A percentile compares a stretch with the other conserved stretches of the same genome.
phyloP scores from a whole-genome alignment of 2,888 invertebrate species.

The Phaonia tiefii region DNA sequence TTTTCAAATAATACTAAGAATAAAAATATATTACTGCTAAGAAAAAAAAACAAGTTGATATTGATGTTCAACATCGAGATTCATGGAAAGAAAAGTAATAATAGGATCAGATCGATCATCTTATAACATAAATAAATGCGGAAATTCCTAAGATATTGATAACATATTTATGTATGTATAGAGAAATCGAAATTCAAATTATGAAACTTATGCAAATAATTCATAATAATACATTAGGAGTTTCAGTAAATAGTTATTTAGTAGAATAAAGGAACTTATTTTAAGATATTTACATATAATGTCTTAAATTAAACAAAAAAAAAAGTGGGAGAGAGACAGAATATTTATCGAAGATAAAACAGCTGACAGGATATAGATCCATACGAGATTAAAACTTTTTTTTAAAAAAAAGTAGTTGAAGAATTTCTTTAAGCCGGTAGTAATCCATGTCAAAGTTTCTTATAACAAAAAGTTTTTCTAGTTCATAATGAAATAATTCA shows the following conservation, averaged over 20 bases:
- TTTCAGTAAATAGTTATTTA: background rate
- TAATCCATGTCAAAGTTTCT: too few relatives aligned
- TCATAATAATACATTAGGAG: conserved; percentile 6
- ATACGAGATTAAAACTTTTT: too few relatives aligned
- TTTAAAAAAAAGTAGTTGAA: too few relatives aligned
- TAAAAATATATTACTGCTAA: too few relatives aligned
- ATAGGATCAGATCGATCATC: too few relatives aligned
- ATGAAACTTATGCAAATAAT: background rate
- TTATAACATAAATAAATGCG: conserved; percentile 28
- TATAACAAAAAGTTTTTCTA: too few relatives aligned
- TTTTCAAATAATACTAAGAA: conserved; percentile 4
- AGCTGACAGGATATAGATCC: too few relatives aligned
- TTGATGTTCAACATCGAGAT: background rate
- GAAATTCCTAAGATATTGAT: conserved; percentile 14
- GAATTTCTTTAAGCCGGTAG: too few relatives aligned
- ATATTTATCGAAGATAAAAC: background rate
- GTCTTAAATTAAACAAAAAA: conserved; percentile 15
- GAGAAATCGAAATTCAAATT: background rate
- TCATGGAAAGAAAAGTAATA: background rate
- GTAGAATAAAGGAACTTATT: conserved; percentile 3
- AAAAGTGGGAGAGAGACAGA: background rate
- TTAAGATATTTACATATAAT: conserved; percentile 9
- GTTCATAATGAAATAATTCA: too few relatives aligned
- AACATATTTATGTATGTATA: background rate
- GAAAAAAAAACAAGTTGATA: conserved; percentile 5